phyloP scores from a whole-genome alignment of 2,888 invertebrate species.

The Pemphredon lugubris region DNA sequence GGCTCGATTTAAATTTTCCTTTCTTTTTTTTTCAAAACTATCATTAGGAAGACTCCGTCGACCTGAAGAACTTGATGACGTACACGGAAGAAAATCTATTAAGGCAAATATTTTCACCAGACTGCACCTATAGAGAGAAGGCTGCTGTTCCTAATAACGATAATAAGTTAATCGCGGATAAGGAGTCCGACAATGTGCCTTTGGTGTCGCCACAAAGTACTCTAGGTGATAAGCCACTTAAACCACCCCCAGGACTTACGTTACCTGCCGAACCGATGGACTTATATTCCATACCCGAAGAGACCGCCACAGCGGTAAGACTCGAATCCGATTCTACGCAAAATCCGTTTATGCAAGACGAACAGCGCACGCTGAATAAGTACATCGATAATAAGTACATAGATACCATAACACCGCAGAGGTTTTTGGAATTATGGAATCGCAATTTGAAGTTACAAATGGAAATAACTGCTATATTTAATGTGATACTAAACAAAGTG shows the following conservation, averaged over 20 bases:
- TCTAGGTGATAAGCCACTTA: slow-evolving; percentile 1
- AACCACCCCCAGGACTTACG: slow-evolving; percentile 1
- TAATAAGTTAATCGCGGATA: neutral
- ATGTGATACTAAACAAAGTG: slow-evolving; percentile 16
- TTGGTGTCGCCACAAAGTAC: slow-evolving; percentile 37
- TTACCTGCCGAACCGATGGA: neutral
- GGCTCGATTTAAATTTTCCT: slow-evolving; percentile 46
- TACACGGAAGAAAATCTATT: slow-evolving; percentile 51
- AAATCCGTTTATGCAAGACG: slow-evolving; percentile 43
- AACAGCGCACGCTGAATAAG: too few species aligned
- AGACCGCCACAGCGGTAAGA: neutral
- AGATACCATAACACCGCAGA: neutral
- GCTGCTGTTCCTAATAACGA: neutral
- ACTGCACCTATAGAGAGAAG: too few species aligned
- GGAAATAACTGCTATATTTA: slow-evolving; percentile 16
- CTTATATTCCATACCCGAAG: neutral
- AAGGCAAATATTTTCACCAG: too few species aligned
- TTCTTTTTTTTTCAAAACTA: slow-evolving; percentile 34
- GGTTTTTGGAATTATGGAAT: slow-evolving; percentile 29
- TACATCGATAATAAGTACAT: neutral
- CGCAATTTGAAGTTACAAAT: slow-evolving; percentile 40
- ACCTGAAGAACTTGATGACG: slow-evolving; percentile 49
- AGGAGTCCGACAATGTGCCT: slow-evolving; percentile 3
- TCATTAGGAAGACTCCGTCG: slow-evolving; percentile 59
- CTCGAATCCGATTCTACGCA: too few species aligned